Evolutionary conservation across 2,113 vertebrate species (phyloP).

Genomic region (Anthoscopus minutus): DNA sequence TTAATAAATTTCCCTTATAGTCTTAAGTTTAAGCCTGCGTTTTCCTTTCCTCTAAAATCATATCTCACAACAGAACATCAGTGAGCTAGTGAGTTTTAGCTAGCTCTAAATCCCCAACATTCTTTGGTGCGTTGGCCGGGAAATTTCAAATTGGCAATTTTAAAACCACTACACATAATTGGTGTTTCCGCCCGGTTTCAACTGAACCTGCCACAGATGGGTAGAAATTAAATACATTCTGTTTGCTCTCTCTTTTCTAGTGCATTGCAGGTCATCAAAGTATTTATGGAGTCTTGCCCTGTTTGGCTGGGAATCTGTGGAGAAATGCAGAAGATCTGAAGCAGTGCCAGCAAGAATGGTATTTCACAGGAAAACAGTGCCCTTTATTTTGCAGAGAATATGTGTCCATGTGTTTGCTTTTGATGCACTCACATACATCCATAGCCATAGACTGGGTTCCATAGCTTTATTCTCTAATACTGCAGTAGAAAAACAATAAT

Average conservation of each 20-base stretch:
- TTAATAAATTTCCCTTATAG: too few relatives aligned
- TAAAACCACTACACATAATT: too few relatives aligned
- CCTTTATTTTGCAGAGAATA: not conserved
- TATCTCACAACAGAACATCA: too few relatives aligned
- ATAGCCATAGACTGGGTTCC: not conserved
- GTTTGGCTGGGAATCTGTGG: not conserved
- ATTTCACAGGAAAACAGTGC: not conserved
- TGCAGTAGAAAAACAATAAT: not conserved
- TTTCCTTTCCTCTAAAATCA: too few relatives aligned
- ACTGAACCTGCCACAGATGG: too few relatives aligned
- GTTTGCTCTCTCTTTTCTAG: not conserved
- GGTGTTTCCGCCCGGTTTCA: too few relatives aligned
- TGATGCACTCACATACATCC: not conserved
- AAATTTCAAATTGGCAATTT: too few relatives aligned
- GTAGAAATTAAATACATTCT: not conserved
- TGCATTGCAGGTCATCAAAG: not conserved
- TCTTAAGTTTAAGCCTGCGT: too few relatives aligned
- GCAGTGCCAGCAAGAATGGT: not conserved
- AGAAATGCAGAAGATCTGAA: not conserved
- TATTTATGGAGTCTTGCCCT: not conserved
- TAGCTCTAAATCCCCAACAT: too few relatives aligned
- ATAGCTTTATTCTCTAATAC: not conserved
- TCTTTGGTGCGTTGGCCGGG: too few relatives aligned
- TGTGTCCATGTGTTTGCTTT: not conserved
- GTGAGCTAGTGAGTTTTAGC: too few relatives aligned